Evolutionary conservation across 1,140 invertebrate genomes (phyloP), one percentile per base, ranked within the genome.

Genomic region (Heterodera schachtii): DNA sequence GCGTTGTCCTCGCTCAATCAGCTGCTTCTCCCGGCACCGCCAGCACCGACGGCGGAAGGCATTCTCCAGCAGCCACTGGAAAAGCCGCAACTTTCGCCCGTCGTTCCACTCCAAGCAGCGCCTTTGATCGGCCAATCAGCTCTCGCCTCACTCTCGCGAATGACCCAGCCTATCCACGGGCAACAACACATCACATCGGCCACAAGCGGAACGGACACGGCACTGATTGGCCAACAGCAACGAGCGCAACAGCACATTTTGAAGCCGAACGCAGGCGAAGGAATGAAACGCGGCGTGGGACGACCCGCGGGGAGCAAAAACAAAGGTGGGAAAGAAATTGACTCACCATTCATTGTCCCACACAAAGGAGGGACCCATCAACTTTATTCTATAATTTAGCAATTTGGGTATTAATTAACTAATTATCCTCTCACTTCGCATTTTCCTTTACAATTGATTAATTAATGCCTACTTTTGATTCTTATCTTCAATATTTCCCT

Each of bases 21-120:
- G 31, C 67, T 31, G 41, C 69, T 79, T 31, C 67, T 71, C 31
- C 78, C 52, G n/a, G 21, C 69, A 13, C 70, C 64, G 4, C 21
- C 78, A 79, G 2, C 78, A 67, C 11, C 78, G 47, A 11, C 73
- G 69, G 31, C 60, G 57, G 57, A 13, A 52, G 49, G 49, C 49
- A 3, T 52, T 73, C 44, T 13, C 49, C 71, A 47, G 19, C 16
- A 31, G 31, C 31, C 31, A 31, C 31, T 31, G 4, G 49, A 19
- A 6, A 52, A 52, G 19, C 13, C 19, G 13, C 1, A 52, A 19
- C 13, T 73, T 52, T 73, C 71, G 5, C 57, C 57, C 16, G 11
- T 19, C 11, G 16, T 11, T 19, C 69, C 3, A 71, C 69, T 43
- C 19, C 69, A 71, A 31, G 4, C 31, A 31, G 4, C 31, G 3